A percentile compares a stretch with the other conserved stretches of the same genome.
These are phyloP conservation scores for Lophochroa leadbeateri DNA, from an alignment of 2,113 vertebrate species.

Conservation along the genomic window DNA sequence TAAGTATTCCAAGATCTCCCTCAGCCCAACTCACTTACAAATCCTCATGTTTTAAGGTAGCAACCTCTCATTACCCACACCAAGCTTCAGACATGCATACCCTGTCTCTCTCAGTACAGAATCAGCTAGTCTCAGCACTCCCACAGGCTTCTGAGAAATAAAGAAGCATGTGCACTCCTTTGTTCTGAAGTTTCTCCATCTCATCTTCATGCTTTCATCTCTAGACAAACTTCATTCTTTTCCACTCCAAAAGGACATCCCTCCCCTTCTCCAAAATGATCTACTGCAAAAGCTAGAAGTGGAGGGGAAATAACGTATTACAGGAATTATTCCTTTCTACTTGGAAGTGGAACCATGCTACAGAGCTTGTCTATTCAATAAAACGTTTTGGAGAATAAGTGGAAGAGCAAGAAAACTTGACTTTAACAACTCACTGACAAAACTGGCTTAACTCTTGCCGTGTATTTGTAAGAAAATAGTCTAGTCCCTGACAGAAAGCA, in stretches of 20 bases:
- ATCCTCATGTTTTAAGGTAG: neutral
- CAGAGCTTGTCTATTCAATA: neutral
- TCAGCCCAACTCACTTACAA: neutral
- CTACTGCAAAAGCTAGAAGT: neutral
- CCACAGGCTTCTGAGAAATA: neutral
- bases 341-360: neutral
- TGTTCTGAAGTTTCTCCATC: neutral
- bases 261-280: neutral
- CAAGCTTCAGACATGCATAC: accelerated
- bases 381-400: neutral
- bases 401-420: neutral
- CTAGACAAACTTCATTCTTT: neutral
- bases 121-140: neutral
- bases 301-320: neutral
- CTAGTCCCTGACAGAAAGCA: neutral
- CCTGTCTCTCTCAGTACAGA: neutral
- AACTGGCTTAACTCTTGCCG: neutral
- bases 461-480: neutral
- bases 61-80: neutral
- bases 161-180: neutral
- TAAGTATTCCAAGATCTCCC: neutral
- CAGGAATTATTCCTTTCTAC: neutral
- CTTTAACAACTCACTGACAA: neutral
- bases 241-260: neutral
- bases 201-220: neutral